Conservation (phyloP, 2,888 invertebrate genomes). For the Diarsia mendica region DNA sequence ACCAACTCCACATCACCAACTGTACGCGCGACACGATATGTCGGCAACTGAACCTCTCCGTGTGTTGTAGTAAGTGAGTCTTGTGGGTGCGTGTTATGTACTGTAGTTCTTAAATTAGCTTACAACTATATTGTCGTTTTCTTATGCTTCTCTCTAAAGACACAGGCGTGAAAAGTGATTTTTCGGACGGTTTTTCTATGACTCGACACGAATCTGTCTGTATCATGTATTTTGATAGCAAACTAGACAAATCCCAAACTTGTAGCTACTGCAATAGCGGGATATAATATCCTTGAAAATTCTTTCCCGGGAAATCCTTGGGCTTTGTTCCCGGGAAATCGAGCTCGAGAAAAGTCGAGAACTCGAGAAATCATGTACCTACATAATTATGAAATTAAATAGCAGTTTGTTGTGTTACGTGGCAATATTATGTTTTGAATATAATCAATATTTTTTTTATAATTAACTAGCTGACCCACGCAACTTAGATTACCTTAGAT, state of each 20-base stretch:
- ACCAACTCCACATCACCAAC: constrained; percentile 77
- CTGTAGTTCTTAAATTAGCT: constrained; percentile 41
- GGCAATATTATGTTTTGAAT: too few relatives aligned
- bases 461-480: too few relatives aligned
- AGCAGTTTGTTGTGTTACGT: too few relatives aligned
- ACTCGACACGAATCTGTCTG: background rate
- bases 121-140: constrained; percentile 2
- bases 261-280: background rate
- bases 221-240: background rate
- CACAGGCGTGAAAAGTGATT: background rate
- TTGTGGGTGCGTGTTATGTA: constrained; percentile 73
- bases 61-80: constrained; percentile 89
- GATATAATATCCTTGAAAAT: too few relatives aligned
- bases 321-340: too few relatives aligned
- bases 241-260: background rate
- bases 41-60: constrained; percentile 78
- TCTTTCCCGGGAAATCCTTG: too few relatives aligned
- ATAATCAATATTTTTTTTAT: too few relatives aligned
- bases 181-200: background rate
- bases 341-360: too few relatives aligned
- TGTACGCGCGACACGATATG: constrained; percentile 84
- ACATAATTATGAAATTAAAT: too few relatives aligned
- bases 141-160: background rate
- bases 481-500: too few relatives aligned
- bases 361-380: too few relatives aligned